A percentile compares a stretch with the other conserved stretches of the same genome.
Evolutionary conservation across 2,113 vertebrate species (phyloP).

Genomic region (Tichodroma muraria): DNA sequence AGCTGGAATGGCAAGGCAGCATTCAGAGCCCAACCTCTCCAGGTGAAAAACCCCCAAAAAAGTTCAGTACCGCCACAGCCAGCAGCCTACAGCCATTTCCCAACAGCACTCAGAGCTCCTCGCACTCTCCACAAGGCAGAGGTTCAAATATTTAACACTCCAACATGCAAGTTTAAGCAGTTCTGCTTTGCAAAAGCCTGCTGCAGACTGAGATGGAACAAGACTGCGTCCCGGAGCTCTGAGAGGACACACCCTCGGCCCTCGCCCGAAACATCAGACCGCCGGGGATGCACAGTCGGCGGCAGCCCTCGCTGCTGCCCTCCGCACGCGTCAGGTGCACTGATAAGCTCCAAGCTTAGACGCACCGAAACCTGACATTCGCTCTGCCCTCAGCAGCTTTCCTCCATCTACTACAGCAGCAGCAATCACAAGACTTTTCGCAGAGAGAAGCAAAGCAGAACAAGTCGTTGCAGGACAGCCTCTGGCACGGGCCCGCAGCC

Average conservation of each 20-base stretch:
- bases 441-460: background rate
- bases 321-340: background rate
- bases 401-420: background rate
- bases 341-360: background rate
- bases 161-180: background rate
- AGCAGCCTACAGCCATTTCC: background rate
- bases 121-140: background rate
- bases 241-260: background rate
- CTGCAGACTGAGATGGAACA: background rate
- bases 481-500: background rate
- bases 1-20: background rate
- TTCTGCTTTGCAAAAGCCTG: background rate
- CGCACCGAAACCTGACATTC: background rate
- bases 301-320: background rate
- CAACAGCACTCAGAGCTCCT: background rate
- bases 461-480: background rate
- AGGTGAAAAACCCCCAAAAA: background rate
- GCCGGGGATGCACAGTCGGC: background rate
- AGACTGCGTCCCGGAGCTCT: background rate
- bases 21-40: background rate
- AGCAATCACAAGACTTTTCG: background rate
- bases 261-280: background rate
- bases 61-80: background rate
- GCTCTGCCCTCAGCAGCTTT: background rate
- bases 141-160: background rate